Base-by-base conservation (phyloP, 2,888 invertebrate genomes). In the Calephelis perditalis region DNA sequence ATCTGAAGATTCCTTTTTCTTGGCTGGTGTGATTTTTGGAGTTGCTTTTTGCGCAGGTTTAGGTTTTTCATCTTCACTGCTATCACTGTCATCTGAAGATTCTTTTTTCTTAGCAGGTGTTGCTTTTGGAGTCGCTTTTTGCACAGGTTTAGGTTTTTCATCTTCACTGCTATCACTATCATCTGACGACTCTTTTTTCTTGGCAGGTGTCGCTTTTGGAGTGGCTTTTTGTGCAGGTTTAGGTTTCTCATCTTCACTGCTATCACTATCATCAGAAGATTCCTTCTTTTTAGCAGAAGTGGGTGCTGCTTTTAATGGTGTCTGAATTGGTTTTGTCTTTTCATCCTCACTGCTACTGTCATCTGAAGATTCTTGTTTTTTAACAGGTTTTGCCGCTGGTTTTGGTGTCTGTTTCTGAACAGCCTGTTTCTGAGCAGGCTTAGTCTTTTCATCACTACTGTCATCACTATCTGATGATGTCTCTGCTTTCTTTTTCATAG, bases 391-490 rank as follows among this genome's bases (percentile, higher is more conserved):
- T 43, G 71, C 65, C 52, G 70, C 55, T 26, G 68, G 65, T 59
- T 63, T 64, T 72, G 15, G 60, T 60, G 15, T 67, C 61, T 12
- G 67, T 54, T 59, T 62, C 76, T 79, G 76, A 0, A 68, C 59
- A 55, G 67, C 64, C 47, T 69, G 63, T 65, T 76, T 77, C 45
- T 55, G 67, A 63, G 10, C 67, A 6, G 57, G 35, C 56, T 64
- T 75, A 43, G 77, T 70, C 44, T 80, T 76, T 43, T 86, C 81
- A 64, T 91, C 86, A 7, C 77, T 76, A 47, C 77, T 78, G 56
- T 77, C 78, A n/a, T 80, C 81, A 37, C 82, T 70, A 78, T 75
- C 76, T 52, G 79, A 78, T 54, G 79, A 75, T 59, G 64, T 66
- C 60, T 65, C 67, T 65, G 75, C 60, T 70, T 70, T 75, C 58